Base-by-base conservation (phyloP, 2,113 vertebrate species). In the Dissostichus mawsoni region DNA sequence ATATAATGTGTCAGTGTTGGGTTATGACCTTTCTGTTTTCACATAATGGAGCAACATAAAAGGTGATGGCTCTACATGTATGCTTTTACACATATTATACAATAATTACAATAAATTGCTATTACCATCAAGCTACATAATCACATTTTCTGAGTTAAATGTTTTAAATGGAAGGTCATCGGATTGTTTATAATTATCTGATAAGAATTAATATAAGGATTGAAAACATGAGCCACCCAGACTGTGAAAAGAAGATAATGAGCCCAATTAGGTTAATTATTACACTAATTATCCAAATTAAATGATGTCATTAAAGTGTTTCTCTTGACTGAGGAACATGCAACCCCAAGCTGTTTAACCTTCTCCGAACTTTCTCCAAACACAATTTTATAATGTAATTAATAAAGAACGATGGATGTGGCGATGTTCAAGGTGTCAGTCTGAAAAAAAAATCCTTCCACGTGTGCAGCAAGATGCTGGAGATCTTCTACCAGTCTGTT, bases 401-500 rank as follows among this genome's bases (percentile, higher is more conserved):
- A n/a, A 86, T 78, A 52, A 87, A 70, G 55, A 47, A 33, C 36
- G 81, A 87, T 87, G 88, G 91, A 92, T 83, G 84, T 89, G 69
- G 14, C 25, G 71, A 80, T 58, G 63, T 33, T 81, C 53, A 57
- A 2, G 8, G 20, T 41, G 51, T 25, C 25, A 25, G 25, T 25
- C 62, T 48, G 62, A 62, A 13, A 36, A 44, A 44, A 77, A 20
- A 20, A 20, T 20, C 20, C 20, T 20, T 20, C 20, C 20, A 20
- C 20, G 20, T 20, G 20, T 20, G 20, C 20, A 20, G 20, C 20
- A 20, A 20, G 20, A 20, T 20, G 20, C 20, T 20, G 20, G 20
- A 20, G 20, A 20, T 20, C 20, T 20, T 20, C 20, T 20, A 20
- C 20, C 20, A 20, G 20, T 20, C 20, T 20, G 20, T 20, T 20